phyloP scores from a whole-genome alignment of 2,797 vertebrate genomes.

The Micropoecilia bifurca region DNA sequence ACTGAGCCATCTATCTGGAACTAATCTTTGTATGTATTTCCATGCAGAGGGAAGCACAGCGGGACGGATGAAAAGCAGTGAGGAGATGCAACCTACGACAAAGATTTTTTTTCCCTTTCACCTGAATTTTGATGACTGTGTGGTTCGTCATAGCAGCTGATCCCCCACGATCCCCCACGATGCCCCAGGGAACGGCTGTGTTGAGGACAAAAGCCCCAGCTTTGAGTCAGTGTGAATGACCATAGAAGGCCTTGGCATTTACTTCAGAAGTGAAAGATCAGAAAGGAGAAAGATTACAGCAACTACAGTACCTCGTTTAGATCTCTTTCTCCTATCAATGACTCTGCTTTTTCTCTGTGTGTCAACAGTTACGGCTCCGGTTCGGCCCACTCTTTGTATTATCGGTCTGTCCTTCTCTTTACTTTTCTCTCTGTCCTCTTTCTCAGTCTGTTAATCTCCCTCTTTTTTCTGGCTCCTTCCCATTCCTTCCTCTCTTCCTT shows the following conservation, averaged over 20 bases:
- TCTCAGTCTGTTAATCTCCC: conserved; percentile 7
- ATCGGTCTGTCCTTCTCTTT: conserved; percentile 1
- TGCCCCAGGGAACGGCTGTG: conserved; percentile 17
- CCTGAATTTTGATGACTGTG: not conserved
- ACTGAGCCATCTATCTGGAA: conserved; percentile 54
- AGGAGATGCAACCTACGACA: conserved; percentile 25
- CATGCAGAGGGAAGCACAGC: conserved; percentile 29
- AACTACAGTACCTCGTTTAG: not conserved
- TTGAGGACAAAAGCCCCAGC: conserved; percentile 33
- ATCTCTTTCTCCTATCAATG: conserved; percentile 14
- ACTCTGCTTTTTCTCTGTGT: conserved; percentile 21
- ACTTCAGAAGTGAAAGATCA: conserved; percentile 24
- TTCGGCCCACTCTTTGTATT: not conserved
- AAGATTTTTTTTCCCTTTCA: conserved; percentile 1
- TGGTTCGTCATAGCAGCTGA: conserved; percentile 1
- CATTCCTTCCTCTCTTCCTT: conserved; percentile 28
- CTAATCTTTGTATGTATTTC: conserved; percentile 57
- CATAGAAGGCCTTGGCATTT: conserved; percentile 55
- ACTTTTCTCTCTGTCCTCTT: not conserved
- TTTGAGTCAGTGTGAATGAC: conserved; percentile 43
- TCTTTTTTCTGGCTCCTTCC: conserved; percentile 19
- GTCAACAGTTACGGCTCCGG: conserved; percentile 21
- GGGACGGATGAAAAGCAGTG: conserved; percentile 26
- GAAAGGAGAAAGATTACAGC: conserved; percentile 35
- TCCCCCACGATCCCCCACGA: conserved; percentile 41